Percentiles rank a stretch among this genome's conserved stretches.
These are phyloP conservation scores for Cotesia glomerata DNA, from an alignment of 1,140 invertebrate genomes.

Conservation along the genomic window DNA sequence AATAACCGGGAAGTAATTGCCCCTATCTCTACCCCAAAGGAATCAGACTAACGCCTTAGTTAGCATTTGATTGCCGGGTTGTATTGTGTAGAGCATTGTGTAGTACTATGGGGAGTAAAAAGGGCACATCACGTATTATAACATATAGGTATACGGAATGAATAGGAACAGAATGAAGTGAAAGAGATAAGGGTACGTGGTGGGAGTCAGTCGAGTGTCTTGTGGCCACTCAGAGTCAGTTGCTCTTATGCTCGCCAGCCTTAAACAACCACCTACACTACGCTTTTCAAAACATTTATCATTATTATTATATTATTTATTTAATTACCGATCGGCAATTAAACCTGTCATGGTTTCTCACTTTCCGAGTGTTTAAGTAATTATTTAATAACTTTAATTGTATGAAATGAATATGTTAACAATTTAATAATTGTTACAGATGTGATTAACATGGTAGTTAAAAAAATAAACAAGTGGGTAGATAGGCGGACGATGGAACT, in stretches of 20 bases:
- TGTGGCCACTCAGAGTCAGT: constrained; percentile 56
- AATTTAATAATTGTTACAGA: neutral
- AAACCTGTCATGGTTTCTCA: too few species aligned
- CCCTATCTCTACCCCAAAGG: too few species aligned
- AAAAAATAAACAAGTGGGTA: neutral
- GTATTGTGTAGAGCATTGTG: neutral
- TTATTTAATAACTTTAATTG: too few species aligned
- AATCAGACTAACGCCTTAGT: too few species aligned
- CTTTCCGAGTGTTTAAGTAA: too few species aligned
- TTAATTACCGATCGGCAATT: neutral
- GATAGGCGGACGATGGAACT: neutral
- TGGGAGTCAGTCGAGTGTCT: constrained; percentile 54
- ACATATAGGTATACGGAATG: too few species aligned
- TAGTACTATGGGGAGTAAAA: neutral
- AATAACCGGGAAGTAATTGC: too few species aligned
- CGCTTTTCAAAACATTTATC: neutral
- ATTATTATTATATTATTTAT: neutral
- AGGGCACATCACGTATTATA: too few species aligned
- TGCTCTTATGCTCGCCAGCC: constrained; percentile 59
- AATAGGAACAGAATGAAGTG: constrained; percentile 30
- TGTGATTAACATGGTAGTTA: neutral
- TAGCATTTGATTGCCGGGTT: too few species aligned
- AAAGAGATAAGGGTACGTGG: constrained; percentile 56
- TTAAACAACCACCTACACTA: constrained; percentile 43
- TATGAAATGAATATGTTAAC: too few species aligned